These are phyloP conservation scores for Eristalinus sepulchralis DNA, from an alignment of 2,888 invertebrate species.

Conservation along the genomic window DNA sequence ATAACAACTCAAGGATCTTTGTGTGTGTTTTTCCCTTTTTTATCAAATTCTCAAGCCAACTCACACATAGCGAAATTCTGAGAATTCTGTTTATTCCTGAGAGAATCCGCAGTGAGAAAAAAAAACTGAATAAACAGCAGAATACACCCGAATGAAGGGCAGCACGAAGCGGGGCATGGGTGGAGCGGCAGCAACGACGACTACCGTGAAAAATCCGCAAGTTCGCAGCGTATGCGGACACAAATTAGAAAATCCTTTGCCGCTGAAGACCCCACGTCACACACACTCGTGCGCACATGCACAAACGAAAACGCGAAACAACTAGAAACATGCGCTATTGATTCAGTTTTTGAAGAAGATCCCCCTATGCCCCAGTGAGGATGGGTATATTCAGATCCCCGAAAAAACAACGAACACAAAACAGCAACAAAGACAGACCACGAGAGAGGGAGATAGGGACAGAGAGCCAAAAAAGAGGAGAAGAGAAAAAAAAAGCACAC, in stretches of 20 bases:
- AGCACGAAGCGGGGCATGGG: background rate
- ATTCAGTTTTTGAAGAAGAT: slow-evolving; percentile 25
- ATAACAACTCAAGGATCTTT: slow-evolving; percentile 47
- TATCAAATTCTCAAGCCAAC: slow-evolving; percentile 48
- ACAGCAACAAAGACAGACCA: background rate
- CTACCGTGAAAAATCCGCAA: slow-evolving; percentile 34
- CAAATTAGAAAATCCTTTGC: slow-evolving; percentile 49
- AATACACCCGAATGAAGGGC: slow-evolving; percentile 9
- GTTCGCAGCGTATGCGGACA: slow-evolving; percentile 14
- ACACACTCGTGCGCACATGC: background rate
- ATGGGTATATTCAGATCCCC: background rate
- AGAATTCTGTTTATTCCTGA: slow-evolving; percentile 61
- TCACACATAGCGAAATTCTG: slow-evolving; percentile 62
- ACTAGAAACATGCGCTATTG: slow-evolving; percentile 14
- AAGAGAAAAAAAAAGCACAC: slow-evolving; percentile 14
- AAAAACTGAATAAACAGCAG: slow-evolving; percentile 1
- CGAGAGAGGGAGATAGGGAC: background rate
- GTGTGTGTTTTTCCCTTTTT: slow-evolving; percentile 24
- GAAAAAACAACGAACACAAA: background rate
- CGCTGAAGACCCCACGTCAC: slow-evolving; percentile 1
- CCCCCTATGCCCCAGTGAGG: slow-evolving; percentile 8
- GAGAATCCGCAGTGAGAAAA: slow-evolving; percentile 11
- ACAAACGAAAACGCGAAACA: slow-evolving; percentile 5
- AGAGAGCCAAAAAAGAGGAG: slow-evolving; percentile 6
- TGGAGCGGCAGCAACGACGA: background rate